Base-by-base conservation (phyloP, 2,888 invertebrate species). In the Cerastis rubricosa region DNA sequence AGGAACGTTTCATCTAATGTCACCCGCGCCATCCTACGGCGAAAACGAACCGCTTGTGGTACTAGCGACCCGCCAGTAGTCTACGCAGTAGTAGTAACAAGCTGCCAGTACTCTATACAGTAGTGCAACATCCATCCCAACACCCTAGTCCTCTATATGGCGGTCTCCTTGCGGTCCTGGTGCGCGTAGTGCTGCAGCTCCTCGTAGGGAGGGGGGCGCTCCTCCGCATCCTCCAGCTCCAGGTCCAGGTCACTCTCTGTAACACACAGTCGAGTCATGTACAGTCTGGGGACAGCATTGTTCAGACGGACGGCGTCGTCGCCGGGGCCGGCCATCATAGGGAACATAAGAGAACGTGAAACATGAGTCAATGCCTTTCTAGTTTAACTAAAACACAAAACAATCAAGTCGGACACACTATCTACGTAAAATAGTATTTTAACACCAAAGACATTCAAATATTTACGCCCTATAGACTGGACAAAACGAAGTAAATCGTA, bases 221-320 rank as follows among this genome's bases (percentile, higher is more conserved):
- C 95, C 81, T 95, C 95, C 61, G 88, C 88, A 71, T 87, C 91
- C 49, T 94, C 95, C 80, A 94, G 78, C 54, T 95, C 95, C 76
- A 94, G 88, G 81, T 96, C 96, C 72, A 96, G 81, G 82, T 96
- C 96, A 51, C 96, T 96, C 83, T 96, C 96, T 96, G 92, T 0
- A 92, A 87, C 54, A 76, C 12, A 61, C n/a, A 40, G 43, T 47
- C n/a, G 7, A 35, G 22, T 19, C 22, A n/a, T 51, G 6, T 12
- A 40, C 2, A 35, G n/a, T 45, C n/a, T n/a, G 43, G 8, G 12
- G 2, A 51, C 17, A 22, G 17, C 19, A 14, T 7, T 25, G 25
- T 43, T 35, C 14, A 29, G 22, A n/a, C 25, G 29, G 54, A 51
- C 51, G 51, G n/a, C 54, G n/a, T n/a, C 5, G 25, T 54, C 25